phyloP scores from a whole-genome alignment of 2,113 vertebrate genomes.

The Paramisgurnus dabryanus region DNA sequence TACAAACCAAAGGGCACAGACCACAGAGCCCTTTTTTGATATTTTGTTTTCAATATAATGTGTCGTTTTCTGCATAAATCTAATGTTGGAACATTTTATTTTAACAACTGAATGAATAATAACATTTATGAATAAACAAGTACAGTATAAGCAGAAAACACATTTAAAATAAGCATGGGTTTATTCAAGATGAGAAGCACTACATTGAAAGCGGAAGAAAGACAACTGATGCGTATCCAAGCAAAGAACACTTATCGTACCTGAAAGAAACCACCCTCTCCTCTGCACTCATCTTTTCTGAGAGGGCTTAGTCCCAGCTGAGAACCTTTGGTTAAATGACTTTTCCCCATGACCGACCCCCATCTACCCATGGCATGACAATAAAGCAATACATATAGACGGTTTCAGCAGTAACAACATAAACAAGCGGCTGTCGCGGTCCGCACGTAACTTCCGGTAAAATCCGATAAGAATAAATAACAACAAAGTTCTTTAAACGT shows the following conservation, averaged over 20 bases:
- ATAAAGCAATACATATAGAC: slow-evolving; percentile 6
- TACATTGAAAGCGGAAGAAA: background rate
- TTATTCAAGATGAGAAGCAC: background rate
- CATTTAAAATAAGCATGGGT: slow-evolving; percentile 8
- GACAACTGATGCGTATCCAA: background rate
- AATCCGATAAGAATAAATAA: no score
- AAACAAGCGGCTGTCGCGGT: no score
- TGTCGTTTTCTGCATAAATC: no score
- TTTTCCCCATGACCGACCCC: slow-evolving; percentile 38
- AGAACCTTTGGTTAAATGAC: slow-evolving; percentile 36
- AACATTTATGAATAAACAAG: background rate
- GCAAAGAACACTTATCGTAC: slow-evolving; percentile 24
- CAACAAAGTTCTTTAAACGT: no score
- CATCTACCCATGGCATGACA: slow-evolving; percentile 9
- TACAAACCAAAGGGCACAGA: no score
- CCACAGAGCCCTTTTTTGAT: no score
- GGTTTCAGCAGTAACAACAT: no score
- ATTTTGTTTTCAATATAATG: no score
- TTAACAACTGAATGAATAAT: no score
- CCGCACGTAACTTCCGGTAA: no score
- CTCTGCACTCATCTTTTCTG: slow-evolving; percentile 1
- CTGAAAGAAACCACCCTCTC: background rate
- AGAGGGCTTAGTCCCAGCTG: slow-evolving; percentile 51
- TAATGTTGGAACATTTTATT: no score
- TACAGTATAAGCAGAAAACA: background rate